Percentiles rank a stretch among this genome's conserved stretches.
Evolutionary conservation across 1,140 invertebrate genomes (phyloP).

Genomic region (Drosophila pachea): DNA sequence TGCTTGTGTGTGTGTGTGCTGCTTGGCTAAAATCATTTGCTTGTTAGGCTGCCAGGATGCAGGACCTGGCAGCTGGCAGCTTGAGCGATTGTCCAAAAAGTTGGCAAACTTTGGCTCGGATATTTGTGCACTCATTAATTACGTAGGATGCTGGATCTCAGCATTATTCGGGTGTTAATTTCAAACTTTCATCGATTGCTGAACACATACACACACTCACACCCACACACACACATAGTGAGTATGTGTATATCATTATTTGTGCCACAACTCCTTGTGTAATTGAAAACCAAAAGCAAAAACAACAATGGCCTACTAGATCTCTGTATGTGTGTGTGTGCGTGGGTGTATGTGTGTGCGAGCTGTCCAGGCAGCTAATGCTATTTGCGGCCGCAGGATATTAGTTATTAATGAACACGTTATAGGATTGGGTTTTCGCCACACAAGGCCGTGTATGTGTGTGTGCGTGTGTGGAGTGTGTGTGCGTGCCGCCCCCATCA

Average conservation of each 20-base stretch:
- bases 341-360: conserved; percentile 6
- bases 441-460: not conserved
- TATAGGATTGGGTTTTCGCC: conserved; percentile 38
- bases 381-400: conserved; percentile 70
- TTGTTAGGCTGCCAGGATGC: conserved; percentile 59
- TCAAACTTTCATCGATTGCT: conserved; percentile 72
- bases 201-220: conserved; percentile 22
- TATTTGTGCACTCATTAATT: conserved; percentile 71
- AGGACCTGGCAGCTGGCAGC: conserved; percentile 33
- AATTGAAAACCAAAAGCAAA: conserved; percentile 70
- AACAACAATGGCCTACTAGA: conserved; percentile 55
- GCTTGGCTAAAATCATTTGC: conserved; percentile 64
- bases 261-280: conserved; percentile 52
- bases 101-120: conserved; percentile 63
- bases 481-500: conserved; percentile 20
- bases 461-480: conserved; percentile 12
- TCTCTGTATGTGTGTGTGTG: conserved; percentile 18
- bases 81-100: conserved; percentile 70
- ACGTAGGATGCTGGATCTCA: conserved; percentile 44
- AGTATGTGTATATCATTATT: conserved; percentile 24
- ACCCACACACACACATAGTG: conserved; percentile 19
- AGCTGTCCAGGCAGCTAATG: conserved; percentile 50
- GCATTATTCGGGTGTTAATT: conserved; percentile 70
- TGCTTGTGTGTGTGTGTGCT: not conserved
- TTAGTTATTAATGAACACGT: conserved; percentile 74